A percentile compares a stretch with the other conserved stretches of the same genome.
Evolutionary conservation across 2,888 invertebrate species (phyloP).

Genomic region (Anthrax anthrax): DNA sequence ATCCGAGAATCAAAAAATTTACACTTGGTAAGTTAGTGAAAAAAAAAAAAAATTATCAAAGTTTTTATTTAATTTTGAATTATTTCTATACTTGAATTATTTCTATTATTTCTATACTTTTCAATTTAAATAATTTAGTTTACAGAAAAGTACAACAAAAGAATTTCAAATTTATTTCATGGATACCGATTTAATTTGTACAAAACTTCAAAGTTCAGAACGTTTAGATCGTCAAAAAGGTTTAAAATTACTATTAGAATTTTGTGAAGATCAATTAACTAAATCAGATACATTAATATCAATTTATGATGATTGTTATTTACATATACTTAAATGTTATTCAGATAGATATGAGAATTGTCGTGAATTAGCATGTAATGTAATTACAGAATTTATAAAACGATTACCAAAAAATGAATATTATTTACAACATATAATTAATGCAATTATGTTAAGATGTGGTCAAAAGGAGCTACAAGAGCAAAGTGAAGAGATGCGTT

Average conservation of each 20-base stretch:
- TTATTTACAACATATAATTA: conserved; percentile 59
- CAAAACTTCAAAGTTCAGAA: conserved; percentile 16
- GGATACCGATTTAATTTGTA: conserved; percentile 13
- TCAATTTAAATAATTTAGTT: no score
- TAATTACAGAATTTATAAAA: conserved; percentile 22
- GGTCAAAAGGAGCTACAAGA: conserved; percentile 58
- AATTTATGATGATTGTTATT: conserved; percentile 25
- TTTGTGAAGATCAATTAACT: conserved; percentile 6
- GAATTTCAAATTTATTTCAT: background rate
- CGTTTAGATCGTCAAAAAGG: conserved; percentile 15
- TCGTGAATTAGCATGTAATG: conserved; percentile 21
- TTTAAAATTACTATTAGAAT: conserved; percentile 13
- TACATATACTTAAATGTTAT: conserved; percentile 31
- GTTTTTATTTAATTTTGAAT: no score
- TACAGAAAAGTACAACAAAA: no score
- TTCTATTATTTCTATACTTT: no score
- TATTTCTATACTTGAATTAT: no score
- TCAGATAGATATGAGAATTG: conserved; percentile 29
- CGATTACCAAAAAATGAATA: conserved; percentile 51
- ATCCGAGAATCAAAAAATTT: no score
- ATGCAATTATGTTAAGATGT: conserved; percentile 60
- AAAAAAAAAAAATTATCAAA: no score
- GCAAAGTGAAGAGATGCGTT: conserved; percentile 65
- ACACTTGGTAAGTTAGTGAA: no score
- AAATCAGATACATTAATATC: conserved; percentile 5